phyloP scores from a whole-genome alignment of 2,888 invertebrate genomes.

The Drosophila tanythrix region DNA sequence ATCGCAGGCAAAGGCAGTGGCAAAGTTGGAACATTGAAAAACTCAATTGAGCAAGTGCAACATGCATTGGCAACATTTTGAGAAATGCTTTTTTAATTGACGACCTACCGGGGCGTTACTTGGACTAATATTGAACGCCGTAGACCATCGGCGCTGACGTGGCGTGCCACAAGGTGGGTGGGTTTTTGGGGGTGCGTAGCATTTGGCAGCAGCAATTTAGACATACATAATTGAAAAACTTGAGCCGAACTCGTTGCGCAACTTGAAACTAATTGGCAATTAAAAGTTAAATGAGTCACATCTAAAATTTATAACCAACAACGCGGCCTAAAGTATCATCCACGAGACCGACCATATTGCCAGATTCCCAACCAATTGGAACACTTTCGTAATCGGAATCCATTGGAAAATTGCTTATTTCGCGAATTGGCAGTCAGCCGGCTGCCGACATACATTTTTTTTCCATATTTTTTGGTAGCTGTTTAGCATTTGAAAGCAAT shows the following conservation, averaged over 20 bases:
- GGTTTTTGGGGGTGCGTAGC: conserved; percentile 1
- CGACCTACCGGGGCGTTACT: conserved; percentile 18
- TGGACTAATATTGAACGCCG: conserved; percentile 5
- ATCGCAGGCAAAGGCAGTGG: conserved; percentile 23
- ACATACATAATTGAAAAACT: conserved; percentile 64
- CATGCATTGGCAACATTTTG: conserved; percentile 16
- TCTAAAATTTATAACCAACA: conserved; percentile 50
- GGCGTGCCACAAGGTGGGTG: not conserved
- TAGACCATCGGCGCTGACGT: not conserved
- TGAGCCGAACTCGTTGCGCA: conserved; percentile 56
- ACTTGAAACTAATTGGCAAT: conserved; percentile 61
- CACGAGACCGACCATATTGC: conserved; percentile 21
- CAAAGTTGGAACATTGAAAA: conserved; percentile 22
- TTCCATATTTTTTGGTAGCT: not conserved
- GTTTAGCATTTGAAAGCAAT: conserved; percentile 8
- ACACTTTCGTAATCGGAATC: conserved; percentile 21
- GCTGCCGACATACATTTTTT: not conserved
- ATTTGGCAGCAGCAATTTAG: conserved; percentile 40
- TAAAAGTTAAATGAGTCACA: conserved; percentile 61
- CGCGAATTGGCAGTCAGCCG: not conserved
- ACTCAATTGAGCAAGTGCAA: conserved; percentile 24
- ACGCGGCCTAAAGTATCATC: conserved; percentile 16
- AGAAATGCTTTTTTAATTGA: conserved; percentile 44
- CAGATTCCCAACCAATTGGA: conserved; percentile 36
- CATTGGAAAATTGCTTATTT: conserved; percentile 29